Conservation (phyloP, 2,113 vertebrate genomes). For the Reinhardtius hippoglossoides region DNA sequence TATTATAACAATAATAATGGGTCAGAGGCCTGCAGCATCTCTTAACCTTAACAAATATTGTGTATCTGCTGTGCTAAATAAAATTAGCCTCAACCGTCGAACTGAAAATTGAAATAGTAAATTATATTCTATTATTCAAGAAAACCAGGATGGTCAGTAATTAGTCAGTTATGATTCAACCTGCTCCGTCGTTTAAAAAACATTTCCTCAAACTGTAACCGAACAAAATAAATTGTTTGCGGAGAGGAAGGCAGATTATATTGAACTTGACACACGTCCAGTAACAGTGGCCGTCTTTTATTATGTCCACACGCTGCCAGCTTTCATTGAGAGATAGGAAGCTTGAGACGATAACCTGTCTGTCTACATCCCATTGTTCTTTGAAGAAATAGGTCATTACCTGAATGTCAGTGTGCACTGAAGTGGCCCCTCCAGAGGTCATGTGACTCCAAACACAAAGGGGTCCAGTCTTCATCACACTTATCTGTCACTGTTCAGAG, state of each 20-base stretch:
- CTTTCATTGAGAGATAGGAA: slow-evolving; percentile 58
- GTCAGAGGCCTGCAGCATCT: no score
- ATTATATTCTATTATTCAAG: no score
- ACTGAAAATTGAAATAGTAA: no score
- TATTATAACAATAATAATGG: no score
- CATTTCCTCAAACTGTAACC: no score
- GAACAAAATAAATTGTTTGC: no score
- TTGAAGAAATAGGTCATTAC: slow-evolving; percentile 73
- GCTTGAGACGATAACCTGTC: slow-evolving; percentile 69
- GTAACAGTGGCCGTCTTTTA: neutral
- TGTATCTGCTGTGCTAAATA: no score
- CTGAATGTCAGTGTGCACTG: slow-evolving; percentile 58
- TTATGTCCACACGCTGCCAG: neutral
- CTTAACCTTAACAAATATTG: no score
- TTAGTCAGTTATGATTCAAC: no score
- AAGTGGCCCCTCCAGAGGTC: slow-evolving; percentile 70
- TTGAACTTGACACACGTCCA: neutral
- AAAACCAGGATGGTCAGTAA: no score
- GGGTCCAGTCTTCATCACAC: slow-evolving; percentile 70
- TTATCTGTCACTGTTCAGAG: slow-evolving; percentile 71
- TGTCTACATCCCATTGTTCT: slow-evolving; percentile 76
- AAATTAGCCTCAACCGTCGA: no score
- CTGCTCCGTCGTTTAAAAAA: no score
- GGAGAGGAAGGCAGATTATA: neutral
- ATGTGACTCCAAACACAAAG: slow-evolving; percentile 78